Evolutionary conservation across 2,113 vertebrate species (phyloP).

Genomic region (Paralichthys olivaceus): DNA sequence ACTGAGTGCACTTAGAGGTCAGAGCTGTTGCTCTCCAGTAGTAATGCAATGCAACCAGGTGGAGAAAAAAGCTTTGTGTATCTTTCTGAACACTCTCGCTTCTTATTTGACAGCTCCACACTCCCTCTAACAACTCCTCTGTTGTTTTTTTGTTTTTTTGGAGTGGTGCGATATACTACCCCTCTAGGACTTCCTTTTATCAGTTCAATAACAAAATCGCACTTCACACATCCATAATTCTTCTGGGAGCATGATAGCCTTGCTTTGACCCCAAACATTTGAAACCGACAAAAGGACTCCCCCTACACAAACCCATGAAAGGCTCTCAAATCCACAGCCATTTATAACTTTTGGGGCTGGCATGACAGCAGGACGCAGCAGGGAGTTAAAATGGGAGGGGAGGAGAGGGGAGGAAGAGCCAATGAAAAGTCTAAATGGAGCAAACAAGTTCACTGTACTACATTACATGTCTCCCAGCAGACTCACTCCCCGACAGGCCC

Average conservation of each 20-base stretch:
- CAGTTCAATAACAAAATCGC: slow-evolving; percentile 66
- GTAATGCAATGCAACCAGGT: slow-evolving; percentile 24
- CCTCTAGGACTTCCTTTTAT: slow-evolving; percentile 68
- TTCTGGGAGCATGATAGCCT: slow-evolving; percentile 69
- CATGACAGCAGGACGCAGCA: slow-evolving; percentile 58
- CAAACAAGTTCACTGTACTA: slow-evolving; percentile 43
- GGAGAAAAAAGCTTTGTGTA: slow-evolving; percentile 28
- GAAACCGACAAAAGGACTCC: slow-evolving; percentile 61
- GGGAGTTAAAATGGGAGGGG: slow-evolving; percentile 32
- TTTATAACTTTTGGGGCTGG: slow-evolving; percentile 68
- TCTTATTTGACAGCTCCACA: slow-evolving; percentile 43
- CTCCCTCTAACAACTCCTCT: slow-evolving; percentile 33
- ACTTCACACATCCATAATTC: slow-evolving; percentile 69
- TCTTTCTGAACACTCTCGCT: slow-evolving; percentile 44
- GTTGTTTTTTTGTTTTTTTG: slow-evolving; percentile 34
- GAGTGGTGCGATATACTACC: slow-evolving; percentile 42
- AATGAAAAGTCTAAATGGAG: slow-evolving; percentile 35
- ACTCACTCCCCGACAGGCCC: slow-evolving; percentile 1
- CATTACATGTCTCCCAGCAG: slow-evolving; percentile 24
- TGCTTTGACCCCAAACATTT: slow-evolving; percentile 69
- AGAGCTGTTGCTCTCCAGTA: slow-evolving; percentile 28
- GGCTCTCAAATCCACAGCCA: slow-evolving; percentile 55
- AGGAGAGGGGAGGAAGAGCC: slow-evolving; percentile 7
- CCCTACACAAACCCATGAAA: slow-evolving; percentile 56
- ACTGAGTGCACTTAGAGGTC: slow-evolving; percentile 75